A percentile compares a stretch with the other conserved stretches of the same genome.
phyloP scores from a whole-genome alignment of 2,888 invertebrate species.

The Phrixothrix hirtus region DNA sequence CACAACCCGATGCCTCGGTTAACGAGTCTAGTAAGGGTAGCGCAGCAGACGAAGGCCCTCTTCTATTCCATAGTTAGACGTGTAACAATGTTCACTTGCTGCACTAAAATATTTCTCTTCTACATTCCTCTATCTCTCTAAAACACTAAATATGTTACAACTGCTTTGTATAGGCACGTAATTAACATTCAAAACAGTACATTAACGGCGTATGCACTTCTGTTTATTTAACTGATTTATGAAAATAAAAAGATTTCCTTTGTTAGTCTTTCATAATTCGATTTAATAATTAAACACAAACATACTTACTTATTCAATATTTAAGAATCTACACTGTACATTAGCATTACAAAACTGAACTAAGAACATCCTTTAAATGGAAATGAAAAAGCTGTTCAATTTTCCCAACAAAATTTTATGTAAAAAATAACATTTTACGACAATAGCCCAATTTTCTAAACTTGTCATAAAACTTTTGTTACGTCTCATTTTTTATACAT shows the following conservation, averaged over 20 bases:
- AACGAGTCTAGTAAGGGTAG: slow-evolving; percentile 39
- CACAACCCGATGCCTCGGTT: slow-evolving; percentile 45
- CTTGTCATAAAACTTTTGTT: background rate
- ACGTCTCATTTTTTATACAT: background rate
- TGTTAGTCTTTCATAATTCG: too few relatives aligned
- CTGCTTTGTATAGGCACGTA: background rate
- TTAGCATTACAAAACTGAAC: background rate
- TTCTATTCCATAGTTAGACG: slow-evolving; percentile 21
- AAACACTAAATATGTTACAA: background rate
- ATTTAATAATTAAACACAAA: too few relatives aligned
- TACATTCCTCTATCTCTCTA: slow-evolving; percentile 17
- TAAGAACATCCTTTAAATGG: background rate
- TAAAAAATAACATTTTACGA: background rate
- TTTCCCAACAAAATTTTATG: background rate
- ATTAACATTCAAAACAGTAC: too few relatives aligned
- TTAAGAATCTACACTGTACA: too few relatives aligned
- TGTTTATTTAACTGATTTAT: too few relatives aligned
- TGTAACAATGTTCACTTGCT: slow-evolving; percentile 22
- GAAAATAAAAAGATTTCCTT: too few relatives aligned
- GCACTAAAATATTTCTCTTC: slow-evolving; percentile 24
- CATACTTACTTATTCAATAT: too few relatives aligned
- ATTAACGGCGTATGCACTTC: too few relatives aligned
- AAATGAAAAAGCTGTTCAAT: background rate
- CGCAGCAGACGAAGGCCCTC: slow-evolving; percentile 13
- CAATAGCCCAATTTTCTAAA: background rate